phyloP scores from a whole-genome alignment of 2,888 invertebrate species.

The Cheilosia variabilis region DNA sequence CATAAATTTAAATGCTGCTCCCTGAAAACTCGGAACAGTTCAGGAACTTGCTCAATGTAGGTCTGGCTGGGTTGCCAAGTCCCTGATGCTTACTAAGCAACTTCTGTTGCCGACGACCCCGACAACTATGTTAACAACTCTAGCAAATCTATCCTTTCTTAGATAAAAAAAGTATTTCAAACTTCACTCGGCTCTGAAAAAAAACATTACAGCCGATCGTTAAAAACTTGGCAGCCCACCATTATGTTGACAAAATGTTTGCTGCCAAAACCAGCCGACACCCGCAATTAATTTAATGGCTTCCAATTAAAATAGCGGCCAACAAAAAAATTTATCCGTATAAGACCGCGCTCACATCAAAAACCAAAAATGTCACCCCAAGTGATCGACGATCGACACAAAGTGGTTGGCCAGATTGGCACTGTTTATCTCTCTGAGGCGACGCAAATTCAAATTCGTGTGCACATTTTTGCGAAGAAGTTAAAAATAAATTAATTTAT shows the following conservation, averaged over 20 bases:
- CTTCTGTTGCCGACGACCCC: no score
- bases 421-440: background rate
- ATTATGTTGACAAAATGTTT: background rate
- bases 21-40: no score
- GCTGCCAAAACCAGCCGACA: conserved; percentile 17
- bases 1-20: no score
- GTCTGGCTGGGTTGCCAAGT: no score
- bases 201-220: no score
- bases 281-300: conserved; percentile 5
- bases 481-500: conserved; percentile 37
- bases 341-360: conserved; percentile 16
- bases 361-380: conserved; percentile 3
- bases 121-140: no score
- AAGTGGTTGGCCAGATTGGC: conserved; percentile 3
- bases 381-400: conserved; percentile 28
- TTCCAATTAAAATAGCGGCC: background rate
- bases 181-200: no score
- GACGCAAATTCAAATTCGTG: background rate
- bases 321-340: conserved; percentile 11
- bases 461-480: conserved; percentile 5
- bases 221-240: no score
- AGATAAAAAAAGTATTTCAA: no score
- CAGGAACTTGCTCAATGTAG: no score
- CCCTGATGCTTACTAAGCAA: no score
- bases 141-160: no score